A percentile compares a stretch with the other conserved stretches of the same genome.
phyloP scores from a whole-genome alignment of 2,113 vertebrate species.

The Morone chrysops region DNA sequence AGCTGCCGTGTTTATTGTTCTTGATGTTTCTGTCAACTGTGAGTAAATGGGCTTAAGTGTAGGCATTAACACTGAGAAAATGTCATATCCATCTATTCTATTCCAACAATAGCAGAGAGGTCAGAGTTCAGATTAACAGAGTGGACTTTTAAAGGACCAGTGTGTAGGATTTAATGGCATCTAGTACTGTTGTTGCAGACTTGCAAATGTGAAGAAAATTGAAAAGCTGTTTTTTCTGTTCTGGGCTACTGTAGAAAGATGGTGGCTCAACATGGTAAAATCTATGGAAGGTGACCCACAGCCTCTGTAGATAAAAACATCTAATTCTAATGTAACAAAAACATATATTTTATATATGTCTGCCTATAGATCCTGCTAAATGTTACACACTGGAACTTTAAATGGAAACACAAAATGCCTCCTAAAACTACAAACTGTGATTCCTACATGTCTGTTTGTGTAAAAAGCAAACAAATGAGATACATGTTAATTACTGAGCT shows the following conservation, averaged over 20 bases:
- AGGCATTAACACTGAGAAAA: not conserved
- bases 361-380: too few relatives aligned
- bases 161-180: too few relatives aligned
- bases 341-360: too few relatives aligned
- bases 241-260: too few relatives aligned
- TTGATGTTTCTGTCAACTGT: not conserved
- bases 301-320: too few relatives aligned
- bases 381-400: too few relatives aligned
- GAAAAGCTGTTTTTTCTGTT: too few relatives aligned
- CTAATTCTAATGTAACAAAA: too few relatives aligned
- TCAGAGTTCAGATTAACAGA: constrained; percentile 1
- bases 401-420: not conserved
- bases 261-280: too few relatives aligned
- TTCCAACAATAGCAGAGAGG: not conserved
- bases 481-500: not conserved
- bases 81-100: not conserved
- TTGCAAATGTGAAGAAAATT: too few relatives aligned
- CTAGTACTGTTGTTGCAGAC: too few relatives aligned
- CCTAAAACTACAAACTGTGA: not conserved
- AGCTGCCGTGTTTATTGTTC: constrained; percentile 19
- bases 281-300: too few relatives aligned
- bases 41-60: not conserved
- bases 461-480: not conserved
- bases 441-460: not conserved
- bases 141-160: not conserved